phyloP scores from a whole-genome alignment of 2,113 vertebrate species.

The Gnathonemus echidnorhynchus region DNA sequence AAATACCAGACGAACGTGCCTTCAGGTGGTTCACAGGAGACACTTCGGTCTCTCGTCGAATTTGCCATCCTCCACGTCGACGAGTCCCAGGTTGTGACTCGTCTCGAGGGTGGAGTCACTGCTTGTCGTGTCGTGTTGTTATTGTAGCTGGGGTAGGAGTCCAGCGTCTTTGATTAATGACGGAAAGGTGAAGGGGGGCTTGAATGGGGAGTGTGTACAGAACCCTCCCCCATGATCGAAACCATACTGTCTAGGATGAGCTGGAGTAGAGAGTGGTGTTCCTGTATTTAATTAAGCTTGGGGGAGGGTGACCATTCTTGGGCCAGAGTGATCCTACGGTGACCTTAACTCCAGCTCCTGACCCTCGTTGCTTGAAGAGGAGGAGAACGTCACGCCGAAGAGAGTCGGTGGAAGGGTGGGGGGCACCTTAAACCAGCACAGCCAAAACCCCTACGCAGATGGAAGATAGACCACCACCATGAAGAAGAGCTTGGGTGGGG shows the following conservation, averaged over 20 bases:
- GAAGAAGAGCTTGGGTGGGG: neutral
- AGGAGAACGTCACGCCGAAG: neutral
- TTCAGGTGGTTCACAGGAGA: neutral
- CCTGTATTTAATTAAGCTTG: neutral
- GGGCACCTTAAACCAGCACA: neutral
- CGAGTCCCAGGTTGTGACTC: no score
- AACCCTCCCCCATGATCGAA: neutral
- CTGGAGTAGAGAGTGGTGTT: neutral
- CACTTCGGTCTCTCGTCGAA: neutral
- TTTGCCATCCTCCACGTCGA: neutral
- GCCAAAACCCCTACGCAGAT: neutral
- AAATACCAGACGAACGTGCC: neutral
- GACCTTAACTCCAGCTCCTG: neutral
- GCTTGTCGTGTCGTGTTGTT: neutral
- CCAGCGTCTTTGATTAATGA: neutral
- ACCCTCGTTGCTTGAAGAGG: neutral
- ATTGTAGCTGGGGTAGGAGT: no score
- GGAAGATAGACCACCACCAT: neutral
- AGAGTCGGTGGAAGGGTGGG: neutral
- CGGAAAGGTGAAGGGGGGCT: neutral
- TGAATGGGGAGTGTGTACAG: neutral
- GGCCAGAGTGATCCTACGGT: neutral
- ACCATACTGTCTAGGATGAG: neutral
- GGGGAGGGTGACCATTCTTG: neutral
- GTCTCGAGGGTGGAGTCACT: neutral